Percentiles rank a stretch among this genome's conserved stretches.
Conservation (phyloP, 2,113 vertebrate species). For the Puma concolor region DNA sequence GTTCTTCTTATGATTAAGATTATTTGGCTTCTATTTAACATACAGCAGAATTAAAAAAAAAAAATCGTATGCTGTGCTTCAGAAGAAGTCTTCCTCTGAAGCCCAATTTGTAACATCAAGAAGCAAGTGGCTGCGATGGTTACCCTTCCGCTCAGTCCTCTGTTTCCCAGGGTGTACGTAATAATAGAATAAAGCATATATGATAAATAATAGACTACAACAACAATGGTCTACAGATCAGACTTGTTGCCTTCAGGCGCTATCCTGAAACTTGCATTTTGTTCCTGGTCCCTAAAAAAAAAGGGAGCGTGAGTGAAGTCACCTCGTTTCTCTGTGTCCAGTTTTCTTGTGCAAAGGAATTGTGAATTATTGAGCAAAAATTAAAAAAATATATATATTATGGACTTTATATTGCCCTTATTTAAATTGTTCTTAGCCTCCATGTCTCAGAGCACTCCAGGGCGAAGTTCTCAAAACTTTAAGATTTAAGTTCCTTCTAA, state of each 20-base stretch:
- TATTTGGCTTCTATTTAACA: not conserved
- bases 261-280: not conserved
- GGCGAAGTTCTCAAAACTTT: not conserved
- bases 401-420: not conserved
- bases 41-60: not conserved
- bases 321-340: not conserved
- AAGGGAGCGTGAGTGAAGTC: not conserved
- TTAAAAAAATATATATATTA: not conserved
- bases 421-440: not conserved
- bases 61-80: not conserved
- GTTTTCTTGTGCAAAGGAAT: slow-evolving; percentile 3
- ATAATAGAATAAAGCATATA: not conserved
- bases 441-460: not conserved
- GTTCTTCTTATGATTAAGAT: not conserved
- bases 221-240: not conserved
- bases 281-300: not conserved
- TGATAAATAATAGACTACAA: not conserved
- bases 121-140: not conserved
- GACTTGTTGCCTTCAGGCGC: not conserved
- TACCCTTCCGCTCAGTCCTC: not conserved
- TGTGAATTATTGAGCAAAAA: not conserved
- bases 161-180: not conserved
- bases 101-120: not conserved
- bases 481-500: not conserved
- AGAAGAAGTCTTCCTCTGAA: not conserved